Evolutionary conservation across 53 echinoderm and acorn worm species (phyloP).

Genomic region (Stichopus horrens): DNA sequence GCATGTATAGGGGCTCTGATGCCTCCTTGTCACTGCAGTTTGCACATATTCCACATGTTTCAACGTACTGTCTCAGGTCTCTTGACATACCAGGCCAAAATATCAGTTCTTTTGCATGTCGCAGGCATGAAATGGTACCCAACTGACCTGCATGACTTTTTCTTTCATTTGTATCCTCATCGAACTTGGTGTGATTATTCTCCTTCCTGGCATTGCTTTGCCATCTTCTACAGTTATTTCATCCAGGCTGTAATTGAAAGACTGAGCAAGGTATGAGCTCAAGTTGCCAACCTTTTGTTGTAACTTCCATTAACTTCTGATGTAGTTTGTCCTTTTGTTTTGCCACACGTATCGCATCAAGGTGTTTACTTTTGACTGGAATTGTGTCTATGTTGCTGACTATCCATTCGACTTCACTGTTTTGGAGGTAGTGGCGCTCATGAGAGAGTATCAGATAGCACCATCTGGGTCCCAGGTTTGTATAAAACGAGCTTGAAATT

Average conservation of each 20-base stretch:
- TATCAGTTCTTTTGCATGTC: slow-evolving; percentile 49
- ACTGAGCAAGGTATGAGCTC: slow-evolving; percentile 43
- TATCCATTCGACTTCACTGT: too few relatives aligned
- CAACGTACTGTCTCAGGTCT: slow-evolving; percentile 56
- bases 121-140: slow-evolving; percentile 53
- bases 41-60: slow-evolving; percentile 52
- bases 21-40: slow-evolving; percentile 38
- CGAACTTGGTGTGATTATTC: slow-evolving; percentile 40
- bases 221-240: slow-evolving; percentile 50
- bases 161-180: slow-evolving; percentile 46
- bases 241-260: slow-evolving; percentile 33
- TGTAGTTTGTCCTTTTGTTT: too few relatives aligned
- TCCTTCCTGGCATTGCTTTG: slow-evolving; percentile 19
- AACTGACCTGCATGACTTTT: slow-evolving; percentile 64
- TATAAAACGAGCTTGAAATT: too few relatives aligned
- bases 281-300: slow-evolving; percentile 45
- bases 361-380: too few relatives aligned
- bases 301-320: slow-evolving; percentile 42
- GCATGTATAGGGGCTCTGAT: slow-evolving; percentile 50
- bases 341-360: too few relatives aligned
- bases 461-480: neutral
- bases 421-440: slow-evolving; percentile 17
- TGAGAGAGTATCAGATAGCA: slow-evolving; percentile 45
- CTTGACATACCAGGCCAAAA: slow-evolving; percentile 62
- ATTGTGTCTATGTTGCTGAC: too few relatives aligned